Percentiles rank a stretch among this genome's conserved stretches.
phyloP scores from a whole-genome alignment of 2,797 vertebrate species.

The Gymnoscopelus microlampas region DNA sequence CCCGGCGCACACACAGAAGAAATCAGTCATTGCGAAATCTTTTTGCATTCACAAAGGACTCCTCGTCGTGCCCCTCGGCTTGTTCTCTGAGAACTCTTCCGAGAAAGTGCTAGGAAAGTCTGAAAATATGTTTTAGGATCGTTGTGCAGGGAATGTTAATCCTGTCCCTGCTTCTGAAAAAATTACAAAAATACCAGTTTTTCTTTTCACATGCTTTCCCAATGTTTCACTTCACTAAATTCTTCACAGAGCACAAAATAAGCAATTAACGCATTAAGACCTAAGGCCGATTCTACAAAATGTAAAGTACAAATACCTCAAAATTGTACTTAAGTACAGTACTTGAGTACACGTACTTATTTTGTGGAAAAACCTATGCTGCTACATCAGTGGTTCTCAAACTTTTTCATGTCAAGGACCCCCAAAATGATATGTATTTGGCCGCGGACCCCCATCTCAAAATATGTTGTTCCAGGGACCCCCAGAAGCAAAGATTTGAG shows the following conservation, averaged over 20 bases:
- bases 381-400: too few species aligned
- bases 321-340: too few species aligned
- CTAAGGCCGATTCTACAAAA: too few species aligned
- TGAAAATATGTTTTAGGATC: constrained; percentile 24
- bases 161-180: constrained; percentile 29
- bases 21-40: constrained; percentile 62
- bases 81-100: constrained; percentile 30
- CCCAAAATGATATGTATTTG: too few species aligned
- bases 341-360: too few species aligned
- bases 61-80: constrained; percentile 19
- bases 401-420: too few species aligned
- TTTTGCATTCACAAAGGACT: constrained; percentile 43
- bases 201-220: neutral
- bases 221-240: neutral
- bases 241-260: neutral
- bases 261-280: too few species aligned
- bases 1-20: constrained; percentile 26
- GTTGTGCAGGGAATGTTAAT: constrained; percentile 38
- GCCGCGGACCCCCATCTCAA: too few species aligned
- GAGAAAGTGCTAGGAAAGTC: constrained; percentile 4
- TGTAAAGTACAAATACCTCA: too few species aligned
- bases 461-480: too few species aligned
- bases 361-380: too few species aligned
- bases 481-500: too few species aligned
- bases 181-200: constrained; percentile 8